phyloP scores from a whole-genome alignment of 2,888 invertebrate species.

The Sclerodermus sp. region DNA sequence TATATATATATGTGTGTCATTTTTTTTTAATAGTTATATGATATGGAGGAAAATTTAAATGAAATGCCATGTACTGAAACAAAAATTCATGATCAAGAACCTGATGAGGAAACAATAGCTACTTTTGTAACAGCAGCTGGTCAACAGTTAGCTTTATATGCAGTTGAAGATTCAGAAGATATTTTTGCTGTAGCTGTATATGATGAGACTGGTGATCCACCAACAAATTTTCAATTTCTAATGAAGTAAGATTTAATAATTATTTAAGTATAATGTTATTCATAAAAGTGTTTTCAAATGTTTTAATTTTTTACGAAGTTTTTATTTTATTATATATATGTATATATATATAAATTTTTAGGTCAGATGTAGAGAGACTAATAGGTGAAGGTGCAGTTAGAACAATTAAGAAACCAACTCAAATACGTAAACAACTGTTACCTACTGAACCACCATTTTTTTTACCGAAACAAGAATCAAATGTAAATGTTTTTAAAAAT shows the following conservation, averaged over 20 bases:
- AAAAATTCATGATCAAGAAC: constrained; percentile 28
- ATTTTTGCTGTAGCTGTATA: constrained; percentile 54
- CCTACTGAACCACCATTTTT: constrained; percentile 30
- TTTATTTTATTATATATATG: neutral
- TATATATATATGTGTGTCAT: neutral
- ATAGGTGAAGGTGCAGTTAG: constrained; percentile 54
- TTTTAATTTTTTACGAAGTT: too few species aligned
- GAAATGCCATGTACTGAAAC: constrained; percentile 11
- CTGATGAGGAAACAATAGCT: constrained; percentile 53
- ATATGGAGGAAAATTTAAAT: constrained; percentile 18
- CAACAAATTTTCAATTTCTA: constrained; percentile 52
- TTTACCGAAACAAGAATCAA: constrained; percentile 16
- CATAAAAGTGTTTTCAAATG: too few species aligned
- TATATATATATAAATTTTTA: constrained; percentile 23
- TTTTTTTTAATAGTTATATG: constrained; percentile 13
- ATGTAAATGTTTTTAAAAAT: constrained; percentile 3
- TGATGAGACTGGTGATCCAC: constrained; percentile 52
- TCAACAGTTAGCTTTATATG: constrained; percentile 51
- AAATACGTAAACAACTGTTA: constrained; percentile 42
- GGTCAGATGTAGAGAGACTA: constrained; percentile 52
- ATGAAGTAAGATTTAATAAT: constrained; percentile 40
- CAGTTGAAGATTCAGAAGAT: constrained; percentile 54
- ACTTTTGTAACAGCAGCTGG: constrained; percentile 53
- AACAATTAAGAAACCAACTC: constrained; percentile 51
- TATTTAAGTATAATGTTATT: neutral